These are phyloP conservation scores for Hesperophylax magnus DNA, from an alignment of 1,140 invertebrate species.

Conservation along the genomic window DNA sequence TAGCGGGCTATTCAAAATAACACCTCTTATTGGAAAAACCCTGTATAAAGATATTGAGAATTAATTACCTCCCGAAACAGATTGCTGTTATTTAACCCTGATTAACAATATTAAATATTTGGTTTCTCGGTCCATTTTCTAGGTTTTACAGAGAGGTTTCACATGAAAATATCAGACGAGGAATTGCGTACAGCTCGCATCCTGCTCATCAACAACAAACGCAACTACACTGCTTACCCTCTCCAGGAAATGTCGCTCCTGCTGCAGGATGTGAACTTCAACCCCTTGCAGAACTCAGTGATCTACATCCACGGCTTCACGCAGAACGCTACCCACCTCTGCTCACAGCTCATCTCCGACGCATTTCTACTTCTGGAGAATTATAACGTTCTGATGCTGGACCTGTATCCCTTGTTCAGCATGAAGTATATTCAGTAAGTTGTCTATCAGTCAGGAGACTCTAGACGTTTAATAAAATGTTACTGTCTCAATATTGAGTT, in stretches of 20 bases:
- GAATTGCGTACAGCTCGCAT: conserved; percentile 3
- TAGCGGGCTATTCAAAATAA: too few relatives aligned
- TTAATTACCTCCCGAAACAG: too few relatives aligned
- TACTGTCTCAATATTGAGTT: too few relatives aligned
- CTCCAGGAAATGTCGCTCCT: conserved; percentile 17
- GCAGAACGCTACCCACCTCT: conserved; percentile 3
- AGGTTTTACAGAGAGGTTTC: conserved; percentile 19
- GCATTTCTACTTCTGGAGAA: not conserved
- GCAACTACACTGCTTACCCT: conserved; percentile 5
- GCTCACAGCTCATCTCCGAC: not conserved
- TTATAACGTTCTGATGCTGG: conserved; percentile 10
- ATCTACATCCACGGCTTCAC: conserved; percentile 45
- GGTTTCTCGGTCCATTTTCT: conserved; percentile 57
- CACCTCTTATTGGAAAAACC: too few relatives aligned
- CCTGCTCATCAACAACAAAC: conserved; percentile 3
- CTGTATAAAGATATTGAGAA: too few relatives aligned
- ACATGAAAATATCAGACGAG: conserved; percentile 6
- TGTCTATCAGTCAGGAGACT: too few relatives aligned
- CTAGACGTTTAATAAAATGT: too few relatives aligned
- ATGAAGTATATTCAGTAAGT: not conserved
- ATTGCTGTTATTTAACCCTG: too few relatives aligned
- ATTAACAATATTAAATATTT: too few relatives aligned
- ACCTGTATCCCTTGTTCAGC: not conserved
- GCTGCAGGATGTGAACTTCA: conserved; percentile 17
- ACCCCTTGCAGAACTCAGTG: conserved; percentile 29